These are phyloP conservation scores for Platanista minor DNA, from an alignment of 2,113 vertebrate species.

Conservation along the genomic window DNA sequence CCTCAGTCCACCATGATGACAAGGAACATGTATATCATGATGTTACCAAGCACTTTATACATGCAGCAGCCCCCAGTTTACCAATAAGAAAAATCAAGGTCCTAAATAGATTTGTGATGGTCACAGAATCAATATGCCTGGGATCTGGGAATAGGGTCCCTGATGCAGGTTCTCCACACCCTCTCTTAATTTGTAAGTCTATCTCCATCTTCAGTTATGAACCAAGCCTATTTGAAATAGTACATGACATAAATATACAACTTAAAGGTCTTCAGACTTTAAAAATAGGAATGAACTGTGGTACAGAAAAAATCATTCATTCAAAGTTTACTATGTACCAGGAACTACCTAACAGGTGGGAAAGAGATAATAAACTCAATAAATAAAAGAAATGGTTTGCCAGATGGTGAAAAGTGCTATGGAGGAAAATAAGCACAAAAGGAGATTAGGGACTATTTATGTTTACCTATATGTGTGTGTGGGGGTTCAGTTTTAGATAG, in stretches of 20 bases:
- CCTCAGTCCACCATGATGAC: constrained; percentile 5
- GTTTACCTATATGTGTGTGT: background rate
- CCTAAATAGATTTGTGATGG: background rate
- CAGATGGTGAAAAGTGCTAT: background rate
- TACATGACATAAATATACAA: background rate
- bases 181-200: background rate
- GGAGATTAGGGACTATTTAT: background rate
- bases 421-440: background rate
- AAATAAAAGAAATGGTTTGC: background rate
- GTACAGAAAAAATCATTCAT: background rate
- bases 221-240: background rate
- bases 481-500: background rate
- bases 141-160: background rate
- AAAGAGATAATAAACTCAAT: background rate
- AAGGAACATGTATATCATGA: background rate
- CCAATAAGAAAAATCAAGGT: constrained; percentile 11
- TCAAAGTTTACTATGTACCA: background rate
- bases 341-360: background rate
- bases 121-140: background rate
- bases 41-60: background rate
- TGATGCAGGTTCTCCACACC: background rate
- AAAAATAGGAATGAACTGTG: background rate
- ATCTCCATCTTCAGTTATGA: background rate
- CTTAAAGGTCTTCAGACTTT: background rate
- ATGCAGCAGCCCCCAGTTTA: background rate